phyloP scores from a whole-genome alignment of 2,888 invertebrate species.

The Lasius platythorax region DNA sequence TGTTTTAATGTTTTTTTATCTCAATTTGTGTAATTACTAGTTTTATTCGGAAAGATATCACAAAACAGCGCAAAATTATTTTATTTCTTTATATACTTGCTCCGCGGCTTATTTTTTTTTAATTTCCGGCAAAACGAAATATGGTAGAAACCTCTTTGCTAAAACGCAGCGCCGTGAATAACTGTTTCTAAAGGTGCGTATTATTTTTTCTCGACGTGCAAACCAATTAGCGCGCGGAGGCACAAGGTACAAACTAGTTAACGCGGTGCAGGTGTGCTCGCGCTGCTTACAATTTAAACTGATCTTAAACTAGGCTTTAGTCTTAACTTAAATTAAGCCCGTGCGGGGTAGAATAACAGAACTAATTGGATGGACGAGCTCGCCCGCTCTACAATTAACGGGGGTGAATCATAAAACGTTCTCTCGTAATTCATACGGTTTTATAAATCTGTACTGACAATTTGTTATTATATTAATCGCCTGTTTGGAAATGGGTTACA shows the following conservation, averaged over 20 bases:
- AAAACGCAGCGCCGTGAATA: constrained; percentile 45
- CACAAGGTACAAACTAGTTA: constrained; percentile 52
- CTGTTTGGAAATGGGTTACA: not conserved
- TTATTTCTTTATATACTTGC: constrained; percentile 33
- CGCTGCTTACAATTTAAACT: constrained; percentile 63
- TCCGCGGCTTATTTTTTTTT: constrained; percentile 38
- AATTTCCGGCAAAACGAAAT: constrained; percentile 34
- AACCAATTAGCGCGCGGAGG: constrained; percentile 50
- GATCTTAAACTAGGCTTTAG: constrained; percentile 62
- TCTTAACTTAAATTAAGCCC: constrained; percentile 61
- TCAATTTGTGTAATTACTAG: constrained; percentile 23
- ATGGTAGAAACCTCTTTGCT: constrained; percentile 30
- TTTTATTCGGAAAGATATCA: constrained; percentile 26
- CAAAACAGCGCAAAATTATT: constrained; percentile 2
- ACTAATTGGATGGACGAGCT: constrained; percentile 64
- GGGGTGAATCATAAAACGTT: constrained; percentile 40
- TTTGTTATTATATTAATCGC: not conserved
- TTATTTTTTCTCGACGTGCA: constrained; percentile 51
- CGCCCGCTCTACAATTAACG: constrained; percentile 38
- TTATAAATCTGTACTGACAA: constrained; percentile 26
- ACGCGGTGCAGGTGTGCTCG: constrained; percentile 62
- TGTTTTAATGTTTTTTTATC: constrained; percentile 2
- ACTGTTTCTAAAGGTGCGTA: constrained; percentile 42
- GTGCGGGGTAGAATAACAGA: constrained; percentile 65
- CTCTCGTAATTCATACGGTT: constrained; percentile 37